Conservation (phyloP, 2,113 vertebrate species). For the Stegastes partitus region DNA sequence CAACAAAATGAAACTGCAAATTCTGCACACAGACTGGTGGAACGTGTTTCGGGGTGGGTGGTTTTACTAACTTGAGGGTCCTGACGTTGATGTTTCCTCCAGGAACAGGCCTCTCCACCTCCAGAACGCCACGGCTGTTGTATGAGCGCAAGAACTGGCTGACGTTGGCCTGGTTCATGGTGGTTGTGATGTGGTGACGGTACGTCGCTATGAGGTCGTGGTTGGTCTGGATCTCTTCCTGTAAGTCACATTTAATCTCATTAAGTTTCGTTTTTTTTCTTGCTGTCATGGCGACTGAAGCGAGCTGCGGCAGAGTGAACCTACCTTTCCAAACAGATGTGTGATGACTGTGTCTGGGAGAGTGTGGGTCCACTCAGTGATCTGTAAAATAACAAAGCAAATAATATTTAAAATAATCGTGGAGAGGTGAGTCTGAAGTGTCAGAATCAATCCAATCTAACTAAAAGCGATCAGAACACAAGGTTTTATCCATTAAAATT, state of each 20-base stretch:
- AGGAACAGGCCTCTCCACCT: slow-evolving; percentile 90
- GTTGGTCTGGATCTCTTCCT: slow-evolving; percentile 94
- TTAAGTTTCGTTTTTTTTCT: slow-evolving; percentile 21
- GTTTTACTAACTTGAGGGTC: slow-evolving; percentile 87
- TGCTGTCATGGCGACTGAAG: neutral
- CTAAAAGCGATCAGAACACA: neutral
- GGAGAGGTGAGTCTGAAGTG: neutral
- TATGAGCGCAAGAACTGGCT: slow-evolving; percentile 93
- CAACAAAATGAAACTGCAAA: no score
- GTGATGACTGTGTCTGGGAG: slow-evolving; percentile 92
- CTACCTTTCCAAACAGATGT: slow-evolving; percentile 94
- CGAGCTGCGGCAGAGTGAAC: neutral
- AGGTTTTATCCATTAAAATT: neutral
- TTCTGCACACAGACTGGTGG: no score
- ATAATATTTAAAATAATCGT: neutral
- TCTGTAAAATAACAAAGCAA: slow-evolving; percentile 73
- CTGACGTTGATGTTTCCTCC: slow-evolving; percentile 82
- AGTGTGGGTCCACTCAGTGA: slow-evolving; percentile 93
- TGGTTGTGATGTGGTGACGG: slow-evolving; percentile 91
- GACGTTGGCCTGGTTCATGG: slow-evolving; percentile 93
- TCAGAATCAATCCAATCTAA: neutral
- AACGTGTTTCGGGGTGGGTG: no score
- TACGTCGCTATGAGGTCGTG: slow-evolving; percentile 92
- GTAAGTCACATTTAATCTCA: slow-evolving; percentile 31
- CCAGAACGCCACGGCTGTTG: slow-evolving; percentile 90